Base-by-base conservation (phyloP, 2,113 vertebrate genomes). In the Syngnathus typhle region DNA sequence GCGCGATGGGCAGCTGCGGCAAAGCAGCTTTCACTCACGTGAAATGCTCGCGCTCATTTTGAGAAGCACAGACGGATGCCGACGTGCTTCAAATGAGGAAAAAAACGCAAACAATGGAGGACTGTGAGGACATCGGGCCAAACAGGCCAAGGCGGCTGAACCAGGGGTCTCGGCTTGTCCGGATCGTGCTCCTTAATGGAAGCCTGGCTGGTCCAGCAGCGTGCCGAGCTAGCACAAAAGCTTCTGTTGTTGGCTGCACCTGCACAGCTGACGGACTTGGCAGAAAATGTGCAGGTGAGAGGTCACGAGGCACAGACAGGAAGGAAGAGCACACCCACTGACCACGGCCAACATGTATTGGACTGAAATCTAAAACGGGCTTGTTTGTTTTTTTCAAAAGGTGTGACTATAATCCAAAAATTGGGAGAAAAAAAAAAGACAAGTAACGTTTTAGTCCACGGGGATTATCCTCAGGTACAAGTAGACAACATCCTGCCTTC, bases 241-340 rank as follows among this genome's bases (percentile, higher is more conserved):
- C 77, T 67, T 81, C 80, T 69, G 78, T 85, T 85, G 85, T 85
- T 68, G 73, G 68, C 69, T 64, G 74, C 85, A 84, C 84, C 81
- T 80, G 75, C 76, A 38, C 73, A 80, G 73, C 88, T 84, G 83
- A 64, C 68, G 72, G 73, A 74, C 77, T 83, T 84, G 79, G 85
- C 83, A 82, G 37, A 58, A 65, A 60, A 66, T 79, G 84, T 73
- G 76, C 86, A 89, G 86, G 82, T 85, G 82, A 87, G 77, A 78
- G 85, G 84, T 82, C 72, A 67, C 66, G 58, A 67, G 38, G 59
- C 23, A 8, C 1, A n/a, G 8, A 21, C 7, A 60, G 18, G 18
- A 60, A 60, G 37, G 19, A 58, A 32, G 23, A 32, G 23, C 54
- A 12, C 4, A 27, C 21, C 3, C 52, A 32, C 11, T 11, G 0